These are phyloP conservation scores for Spondyliosoma cantharus DNA, from an alignment of 2,797 vertebrate genomes.

Conservation along the genomic window DNA sequence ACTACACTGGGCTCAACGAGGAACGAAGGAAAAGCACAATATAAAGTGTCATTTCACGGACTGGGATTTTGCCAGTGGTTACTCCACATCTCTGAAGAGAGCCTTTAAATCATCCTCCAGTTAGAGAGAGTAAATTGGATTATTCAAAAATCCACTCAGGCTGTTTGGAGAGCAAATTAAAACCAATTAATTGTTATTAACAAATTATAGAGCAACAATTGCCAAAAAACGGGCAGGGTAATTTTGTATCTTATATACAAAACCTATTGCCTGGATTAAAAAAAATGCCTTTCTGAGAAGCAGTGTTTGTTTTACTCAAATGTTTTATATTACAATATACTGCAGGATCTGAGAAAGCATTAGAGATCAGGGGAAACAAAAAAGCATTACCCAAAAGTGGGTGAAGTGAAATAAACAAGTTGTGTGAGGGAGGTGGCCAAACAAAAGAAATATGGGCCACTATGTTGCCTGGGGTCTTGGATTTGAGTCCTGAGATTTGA, in stretches of 20 bases:
- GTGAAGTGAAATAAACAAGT: conserved; percentile 38
- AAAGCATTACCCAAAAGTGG: conserved; percentile 2
- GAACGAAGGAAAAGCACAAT: conserved; percentile 35
- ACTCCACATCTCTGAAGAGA: not conserved
- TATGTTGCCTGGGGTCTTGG: conserved; percentile 50
- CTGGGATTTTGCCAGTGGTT: conserved; percentile 1
- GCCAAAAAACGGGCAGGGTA: not conserved
- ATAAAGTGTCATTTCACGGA: conserved; percentile 25
- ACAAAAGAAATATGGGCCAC: conserved; percentile 61
- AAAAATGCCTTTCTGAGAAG: too few species aligned
- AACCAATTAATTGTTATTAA: not conserved
- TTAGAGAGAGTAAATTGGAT: conserved; percentile 16
- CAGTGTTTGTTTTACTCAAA: not conserved
- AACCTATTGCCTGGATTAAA: too few species aligned
- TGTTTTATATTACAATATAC: not conserved
- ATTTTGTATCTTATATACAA: not conserved
- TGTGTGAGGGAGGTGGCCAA: conserved; percentile 24
- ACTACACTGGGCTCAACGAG: conserved; percentile 24
- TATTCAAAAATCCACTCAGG: conserved; percentile 25
- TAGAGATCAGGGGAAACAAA: conserved; percentile 4
- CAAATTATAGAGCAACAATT: not conserved
- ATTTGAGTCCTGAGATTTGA: conserved; percentile 48
- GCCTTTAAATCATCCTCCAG: not conserved
- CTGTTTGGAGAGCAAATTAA: conserved; percentile 11
- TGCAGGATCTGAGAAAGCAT: not conserved